Base-by-base conservation (phyloP, 2,113 vertebrate species). In the Carassius carassius region DNA sequence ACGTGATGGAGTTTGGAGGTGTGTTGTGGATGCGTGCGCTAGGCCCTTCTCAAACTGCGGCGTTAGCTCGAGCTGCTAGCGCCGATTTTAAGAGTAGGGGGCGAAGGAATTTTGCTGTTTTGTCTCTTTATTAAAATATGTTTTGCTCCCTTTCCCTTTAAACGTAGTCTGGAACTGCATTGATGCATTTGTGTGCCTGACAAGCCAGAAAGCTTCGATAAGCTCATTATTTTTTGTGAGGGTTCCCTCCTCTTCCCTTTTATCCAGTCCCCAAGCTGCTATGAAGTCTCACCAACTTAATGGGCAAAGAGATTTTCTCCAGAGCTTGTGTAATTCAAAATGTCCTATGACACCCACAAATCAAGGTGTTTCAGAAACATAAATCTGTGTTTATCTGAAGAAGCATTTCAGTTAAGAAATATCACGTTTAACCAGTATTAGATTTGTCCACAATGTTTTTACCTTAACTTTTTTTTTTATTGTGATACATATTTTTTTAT, bases 41-140 rank as follows among this genome's bases (percentile, higher is more conserved):
- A 84, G 88, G 86, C 86, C 88, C 79, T 78, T 83, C 47, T 72
- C 29, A 83, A 70, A 35, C 23, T 65, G 60, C 41, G 21, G 16
- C 51, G 37, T 49, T 81, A 82, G 63, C 86, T 85, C 44, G 54
- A 51, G 65, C 58, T 63, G 67, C 75, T 82, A 72, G 32, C 65
- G 7, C 76, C 47, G 72, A 32, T 62, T 76, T 69, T 29, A 19
- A n/a, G 17, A 51, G 35, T 56, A 29, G 60, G 67, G 56, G 84
- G 60, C 25, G 41, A 35, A 81, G 78, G 47, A 88, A 82, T 86
- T 47, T 21, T 63, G 35, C 3, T 62, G 60, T 44, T 47, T 65
- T 29, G 4, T 25, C 16, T 7, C 35, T 29, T 54, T 41, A 3
- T 1, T 41, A 9, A 0, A 19, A 2, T 1, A 62, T 10, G 23